Percentiles rank a stretch among this genome's conserved stretches.
Conservation (phyloP, 2,797 vertebrate species). For the Tolypeutes matacus region DNA sequence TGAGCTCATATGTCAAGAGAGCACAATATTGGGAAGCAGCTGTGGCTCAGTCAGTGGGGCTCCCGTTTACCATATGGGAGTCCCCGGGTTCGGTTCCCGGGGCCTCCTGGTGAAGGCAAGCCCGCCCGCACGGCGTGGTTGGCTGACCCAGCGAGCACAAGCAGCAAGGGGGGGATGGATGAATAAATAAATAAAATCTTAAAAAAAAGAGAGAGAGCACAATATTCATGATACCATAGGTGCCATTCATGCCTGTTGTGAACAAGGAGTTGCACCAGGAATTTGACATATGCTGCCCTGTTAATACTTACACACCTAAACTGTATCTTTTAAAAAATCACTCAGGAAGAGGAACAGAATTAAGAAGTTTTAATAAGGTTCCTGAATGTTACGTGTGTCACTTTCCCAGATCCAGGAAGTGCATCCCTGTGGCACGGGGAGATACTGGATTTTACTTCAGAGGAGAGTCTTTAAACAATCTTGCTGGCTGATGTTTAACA, state of each 20-base stretch:
- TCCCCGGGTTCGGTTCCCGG: too few species aligned
- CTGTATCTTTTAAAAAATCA: neutral
- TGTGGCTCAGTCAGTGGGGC: too few species aligned
- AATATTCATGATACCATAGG: rapidly evolving
- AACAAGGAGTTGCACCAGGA: neutral
- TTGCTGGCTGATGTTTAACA: neutral
- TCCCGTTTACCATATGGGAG: too few species aligned
- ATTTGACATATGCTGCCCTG: neutral
- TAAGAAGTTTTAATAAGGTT: neutral
- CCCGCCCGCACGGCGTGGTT: too few species aligned
- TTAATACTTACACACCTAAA: neutral
- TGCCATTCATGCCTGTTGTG: rapidly evolving
- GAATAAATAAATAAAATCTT: too few species aligned
- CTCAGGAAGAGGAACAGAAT: constrained; percentile 1
- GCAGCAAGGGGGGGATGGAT: too few species aligned
- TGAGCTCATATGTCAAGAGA: rapidly evolving
- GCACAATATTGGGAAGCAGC: too few species aligned
- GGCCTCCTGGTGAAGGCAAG: too few species aligned
- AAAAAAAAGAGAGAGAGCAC: too few species aligned
- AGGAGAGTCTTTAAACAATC: constrained; percentile 31
- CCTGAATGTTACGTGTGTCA: neutral
- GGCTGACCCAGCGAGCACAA: too few species aligned
- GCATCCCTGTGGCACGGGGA: neutral
- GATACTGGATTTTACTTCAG: neutral
- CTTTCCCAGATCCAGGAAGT: neutral